Evolutionary conservation across 2,888 invertebrate genomes (phyloP).

Genomic region (Adineta ricciae): DNA sequence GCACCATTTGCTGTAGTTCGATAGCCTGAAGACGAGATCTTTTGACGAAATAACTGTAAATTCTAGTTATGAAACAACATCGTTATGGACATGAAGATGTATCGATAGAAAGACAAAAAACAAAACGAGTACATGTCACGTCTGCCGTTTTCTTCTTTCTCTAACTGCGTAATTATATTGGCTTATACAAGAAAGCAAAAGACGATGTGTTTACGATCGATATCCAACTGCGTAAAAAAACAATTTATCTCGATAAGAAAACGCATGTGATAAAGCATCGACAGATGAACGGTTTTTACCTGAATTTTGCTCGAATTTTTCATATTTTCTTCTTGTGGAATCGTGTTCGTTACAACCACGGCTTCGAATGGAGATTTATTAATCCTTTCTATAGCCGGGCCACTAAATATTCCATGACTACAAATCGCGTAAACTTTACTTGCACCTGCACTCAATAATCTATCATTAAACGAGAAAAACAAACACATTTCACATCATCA

Average conservation of each 20-base stretch:
- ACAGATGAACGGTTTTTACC: constrained; percentile 50
- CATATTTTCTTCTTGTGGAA: constrained; percentile 87
- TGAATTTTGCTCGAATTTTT: constrained; percentile 75
- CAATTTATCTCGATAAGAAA: too few relatives aligned
- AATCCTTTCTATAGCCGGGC: constrained; percentile 81
- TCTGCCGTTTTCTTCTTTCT: not conserved
- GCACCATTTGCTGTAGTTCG: not conserved
- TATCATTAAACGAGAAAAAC: too few relatives aligned
- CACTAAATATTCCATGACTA: constrained; percentile 83
- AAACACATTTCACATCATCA: too few relatives aligned
- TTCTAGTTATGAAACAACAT: not conserved
- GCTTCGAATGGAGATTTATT: constrained; percentile 85
- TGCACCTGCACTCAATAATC: constrained; percentile 52
- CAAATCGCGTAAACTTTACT: constrained; percentile 55
- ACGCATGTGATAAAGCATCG: not conserved
- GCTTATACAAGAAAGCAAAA: not conserved
- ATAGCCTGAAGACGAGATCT: not conserved
- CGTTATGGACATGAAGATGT: not conserved
- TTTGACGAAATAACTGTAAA: not conserved
- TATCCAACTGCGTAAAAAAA: too few relatives aligned
- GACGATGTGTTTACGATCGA: too few relatives aligned
- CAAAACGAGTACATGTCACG: not conserved
- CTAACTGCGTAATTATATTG: not conserved
- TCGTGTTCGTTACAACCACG: constrained; percentile 88
- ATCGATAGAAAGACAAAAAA: not conserved